Evolutionary conservation across 2,113 vertebrate genomes (phyloP), one percentile per base, ranked within the genome.

Genomic region (Phaethornis superciliosus): DNA sequence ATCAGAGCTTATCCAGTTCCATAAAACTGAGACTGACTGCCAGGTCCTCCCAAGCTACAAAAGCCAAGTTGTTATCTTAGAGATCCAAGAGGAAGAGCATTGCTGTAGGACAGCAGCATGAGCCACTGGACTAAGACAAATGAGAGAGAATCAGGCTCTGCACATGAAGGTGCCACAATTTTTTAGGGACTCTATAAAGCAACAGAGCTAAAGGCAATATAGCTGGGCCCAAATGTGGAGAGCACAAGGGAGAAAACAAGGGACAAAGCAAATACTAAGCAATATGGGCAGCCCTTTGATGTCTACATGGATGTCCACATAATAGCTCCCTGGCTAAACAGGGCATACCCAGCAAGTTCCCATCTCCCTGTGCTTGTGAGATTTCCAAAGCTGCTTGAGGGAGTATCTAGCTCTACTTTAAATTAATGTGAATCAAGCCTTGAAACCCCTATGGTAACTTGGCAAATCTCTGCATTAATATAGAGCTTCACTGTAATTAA

Each of bases 391-490:
- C 52, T 83, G 91, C 93, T 88, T 46, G 32, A 68, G 80, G 74
- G 58, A 60, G 56, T 94, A 93, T 82, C 75, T 51, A 82, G 81
- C 74, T 95, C 75, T 81, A 76, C 71, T 94, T 88, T 88, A 95
- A 95, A 95, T 95, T 95, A 76, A 91, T 47, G 44, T 81, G 93
- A 94, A 86, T 79, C 65, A 83, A 90, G 46, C 56, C 86, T 15
- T 62, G 59, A 93, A 94, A 93, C 26, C 75, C 71, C 82, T 30
- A 28, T 44, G 68, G 93, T 77, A 93, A 85, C 85, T 82, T 81
- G 72, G 89, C 79, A 95, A 88, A 95, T 83, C 89, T 95, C 89
- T 71, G 81, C 89, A 85, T 94, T 83, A 85, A 95, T 91, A 90
- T 42, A 83, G 71, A 95, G 54, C 75, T 64, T 95, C 30, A 7